Evolutionary conservation across 1,140 invertebrate species (phyloP), one percentile per base, ranked within the genome.

Genomic region (Diuraphis noxia): DNA sequence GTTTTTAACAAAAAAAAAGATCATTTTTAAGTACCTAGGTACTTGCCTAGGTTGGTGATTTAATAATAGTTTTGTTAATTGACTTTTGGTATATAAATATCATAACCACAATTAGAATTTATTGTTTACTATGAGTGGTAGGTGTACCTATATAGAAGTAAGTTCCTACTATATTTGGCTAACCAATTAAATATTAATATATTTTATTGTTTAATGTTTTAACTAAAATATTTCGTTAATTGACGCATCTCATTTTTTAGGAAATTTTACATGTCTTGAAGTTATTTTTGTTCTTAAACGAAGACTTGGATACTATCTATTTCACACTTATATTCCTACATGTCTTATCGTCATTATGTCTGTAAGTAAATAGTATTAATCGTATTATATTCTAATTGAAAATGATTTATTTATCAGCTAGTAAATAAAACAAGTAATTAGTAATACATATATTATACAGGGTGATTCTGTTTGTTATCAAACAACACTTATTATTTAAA

Each of bases 321-420:
- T 98, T 94, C 97, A 98, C 94, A 98, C 97, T 0, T 98, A 98
- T 93, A 96, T 98, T 93, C 97, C 97, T 21, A 97, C 97, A 3
- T 97, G 97, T 93, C 94, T 97, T 93, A 98, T 98, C 92, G 97
- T 97, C 92, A 97, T 97, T 90, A 97, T 97, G 97, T 97, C 97
- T 90, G 96, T 96, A 94, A 96, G 82, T 85, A 85, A 38, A 21
- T 63, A 17, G 5, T 9, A 40, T 10, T 40, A 23, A 81, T 81
- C 21, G 40, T 38, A 40, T 40, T 10, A 81, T 77, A 17, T 49
- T 49, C 30, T 63, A 63, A n/a, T 63, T n/a, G 17, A 63, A 1
- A 21, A n/a, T 23, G 21, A 79, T 79, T 23, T 2, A 79, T 36
- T 21, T 9, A 23, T 8, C 19, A 49, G 19, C 10, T 17, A 56